Evolutionary conservation across 1,140 invertebrate species (phyloP).

Genomic region (Drosophila novamexicana): DNA sequence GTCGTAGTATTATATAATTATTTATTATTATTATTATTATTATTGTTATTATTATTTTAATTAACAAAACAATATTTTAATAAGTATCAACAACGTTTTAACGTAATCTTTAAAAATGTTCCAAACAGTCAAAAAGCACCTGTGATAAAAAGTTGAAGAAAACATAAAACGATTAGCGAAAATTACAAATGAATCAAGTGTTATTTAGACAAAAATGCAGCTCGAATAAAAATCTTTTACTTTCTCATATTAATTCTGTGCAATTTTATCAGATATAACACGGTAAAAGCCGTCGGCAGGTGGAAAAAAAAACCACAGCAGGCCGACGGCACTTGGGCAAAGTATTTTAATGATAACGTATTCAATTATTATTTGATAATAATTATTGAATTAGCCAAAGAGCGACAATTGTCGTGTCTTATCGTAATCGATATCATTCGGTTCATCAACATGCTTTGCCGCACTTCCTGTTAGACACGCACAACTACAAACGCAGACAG

Average conservation of each 20-base stretch:
- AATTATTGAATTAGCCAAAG: no score
- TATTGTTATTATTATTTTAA: slow-evolving; percentile 56
- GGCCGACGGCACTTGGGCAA: slow-evolving; percentile 26
- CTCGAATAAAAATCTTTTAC: background rate
- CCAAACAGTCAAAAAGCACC: slow-evolving; percentile 85
- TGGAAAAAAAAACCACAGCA: background rate
- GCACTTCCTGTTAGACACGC: slow-evolving; percentile 38
- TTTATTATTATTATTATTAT: slow-evolving; percentile 55
- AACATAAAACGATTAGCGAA: slow-evolving; percentile 32
- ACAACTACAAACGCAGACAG: slow-evolving; percentile 39
- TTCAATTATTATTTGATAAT: slow-evolving; percentile 4
- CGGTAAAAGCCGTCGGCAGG: slow-evolving; percentile 8
- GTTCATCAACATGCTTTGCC: slow-evolving; percentile 12
- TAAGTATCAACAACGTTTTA: slow-evolving; percentile 84
- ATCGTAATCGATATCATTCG: slow-evolving; percentile 24
- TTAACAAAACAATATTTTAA: slow-evolving; percentile 83
- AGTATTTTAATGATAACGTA: background rate
- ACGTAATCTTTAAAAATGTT: slow-evolving; percentile 85
- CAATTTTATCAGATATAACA: slow-evolving; percentile 1
- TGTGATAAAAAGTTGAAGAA: slow-evolving; percentile 40
- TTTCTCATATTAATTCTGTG: background rate
- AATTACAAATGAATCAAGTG: no score
- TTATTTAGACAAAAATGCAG: no score
- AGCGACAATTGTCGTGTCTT: slow-evolving; percentile 7
- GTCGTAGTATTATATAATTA: slow-evolving; percentile 49